Evolutionary conservation across 2,797 vertebrate genomes (phyloP), one percentile per base, ranked within the genome.

Genomic region (Holocentrus rufus): DNA sequence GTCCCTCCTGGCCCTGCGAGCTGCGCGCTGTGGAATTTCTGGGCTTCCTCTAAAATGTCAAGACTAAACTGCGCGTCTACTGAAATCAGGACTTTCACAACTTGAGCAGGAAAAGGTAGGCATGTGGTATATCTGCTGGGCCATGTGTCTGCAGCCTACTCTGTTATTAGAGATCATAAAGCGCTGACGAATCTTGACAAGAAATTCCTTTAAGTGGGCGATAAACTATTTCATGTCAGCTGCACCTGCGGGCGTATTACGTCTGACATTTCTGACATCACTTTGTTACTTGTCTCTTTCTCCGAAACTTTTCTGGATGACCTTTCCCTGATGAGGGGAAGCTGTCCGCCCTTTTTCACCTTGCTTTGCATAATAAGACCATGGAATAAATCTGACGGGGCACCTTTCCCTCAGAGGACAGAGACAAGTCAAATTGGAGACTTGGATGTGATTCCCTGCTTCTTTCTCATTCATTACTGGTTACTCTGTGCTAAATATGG

Each of bases 31-130:
- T 75, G 85, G 82, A 87, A 87, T 88, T 83, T 87, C 77, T 78
- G 71, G 77, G 59, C 72, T 87, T 84, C 76, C 72, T 84, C 63
- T 13, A 81, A 77, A 81, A 52, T 63, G 62, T 66, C 60, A 25
- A 85, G 82, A 83, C 79, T 71, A 83, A 89, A 84, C 56, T 47
- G 36, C 74, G 74, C 49, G 49, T 69, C 69, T 74, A 76, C 79
- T 83, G 68, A 85, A 88, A 82, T 80, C 69, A 80, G 18, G 59
- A 74, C 49, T 68, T 71, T 72, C 72, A 61, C 65, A 69, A 65
- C 44, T 44, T 72, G 30, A 68, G 46, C 61, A 39, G 62, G 66
- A 66, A 65, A 23, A 39, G 39, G 56, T 61, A 27, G 39, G 25
- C 49, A 27, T 60, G 30, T 47, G 42, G 65, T 53, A 60, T 30